Percentiles rank a stretch among this genome's conserved stretches.
phyloP scores from a whole-genome alignment of 2,797 vertebrate genomes.

The Anguilla obscura region DNA sequence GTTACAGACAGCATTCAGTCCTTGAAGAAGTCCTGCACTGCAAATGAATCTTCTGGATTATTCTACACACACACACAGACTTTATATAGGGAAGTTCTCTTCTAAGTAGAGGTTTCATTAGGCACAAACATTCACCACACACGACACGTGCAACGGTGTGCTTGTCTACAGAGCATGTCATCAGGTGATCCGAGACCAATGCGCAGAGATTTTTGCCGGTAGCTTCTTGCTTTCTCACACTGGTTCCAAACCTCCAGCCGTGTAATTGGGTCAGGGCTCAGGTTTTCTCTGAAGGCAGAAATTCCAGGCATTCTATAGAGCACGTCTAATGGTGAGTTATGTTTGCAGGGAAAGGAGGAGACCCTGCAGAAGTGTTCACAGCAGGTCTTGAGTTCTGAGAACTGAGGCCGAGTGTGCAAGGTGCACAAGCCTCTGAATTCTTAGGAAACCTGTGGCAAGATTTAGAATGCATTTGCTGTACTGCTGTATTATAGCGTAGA shows the following conservation, averaged over 20 bases:
- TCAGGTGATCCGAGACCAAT: neutral
- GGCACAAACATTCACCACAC: neutral
- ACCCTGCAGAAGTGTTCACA: neutral
- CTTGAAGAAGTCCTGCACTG: neutral
- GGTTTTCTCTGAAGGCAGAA: neutral
- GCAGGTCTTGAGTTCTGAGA: neutral
- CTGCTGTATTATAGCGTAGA: neutral
- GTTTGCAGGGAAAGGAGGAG: neutral
- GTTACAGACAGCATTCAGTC: neutral
- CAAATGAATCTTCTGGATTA: neutral
- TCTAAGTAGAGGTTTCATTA: neutral
- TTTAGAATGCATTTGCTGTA: neutral
- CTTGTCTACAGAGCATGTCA: neutral
- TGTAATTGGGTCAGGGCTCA: neutral
- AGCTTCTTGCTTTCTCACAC: neutral
- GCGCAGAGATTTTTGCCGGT: neutral
- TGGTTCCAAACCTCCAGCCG: neutral
- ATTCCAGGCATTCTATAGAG: constrained; percentile 3
- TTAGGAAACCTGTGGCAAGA: neutral
- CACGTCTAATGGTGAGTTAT: neutral
- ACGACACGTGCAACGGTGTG: neutral
- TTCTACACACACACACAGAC: neutral
- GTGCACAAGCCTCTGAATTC: neutral
- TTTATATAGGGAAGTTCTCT: neutral
- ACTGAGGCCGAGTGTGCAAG: neutral